Evolutionary conservation across 2,113 vertebrate genomes (phyloP).

Genomic region (Odobenus rosmarus): DNA sequence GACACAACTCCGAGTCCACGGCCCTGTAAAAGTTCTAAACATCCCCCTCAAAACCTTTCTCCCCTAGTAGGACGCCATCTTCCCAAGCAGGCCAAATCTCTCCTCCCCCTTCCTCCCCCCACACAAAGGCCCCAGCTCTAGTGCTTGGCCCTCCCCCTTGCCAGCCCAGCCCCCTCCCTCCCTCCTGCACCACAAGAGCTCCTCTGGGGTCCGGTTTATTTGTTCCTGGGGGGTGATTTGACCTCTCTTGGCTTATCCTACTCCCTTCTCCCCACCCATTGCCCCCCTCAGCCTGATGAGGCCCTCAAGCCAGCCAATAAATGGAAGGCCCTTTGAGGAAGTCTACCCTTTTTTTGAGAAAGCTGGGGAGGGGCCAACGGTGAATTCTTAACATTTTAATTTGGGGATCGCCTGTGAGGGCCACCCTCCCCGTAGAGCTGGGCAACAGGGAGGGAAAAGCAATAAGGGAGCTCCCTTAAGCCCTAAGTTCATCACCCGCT

Average conservation of each 20-base stretch:
- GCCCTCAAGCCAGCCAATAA: constrained; percentile 90
- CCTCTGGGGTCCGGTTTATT: background rate
- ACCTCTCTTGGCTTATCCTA: background rate
- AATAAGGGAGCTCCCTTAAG: background rate
- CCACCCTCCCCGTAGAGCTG: background rate
- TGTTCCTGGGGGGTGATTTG: background rate
- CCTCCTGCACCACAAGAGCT: background rate
- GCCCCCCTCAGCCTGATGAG: constrained; percentile 88
- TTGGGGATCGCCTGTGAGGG: background rate
- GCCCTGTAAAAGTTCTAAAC: background rate
- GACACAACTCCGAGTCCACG: background rate
- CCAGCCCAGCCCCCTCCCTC: background rate
- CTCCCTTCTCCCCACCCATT: background rate
- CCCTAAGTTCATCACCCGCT: background rate
- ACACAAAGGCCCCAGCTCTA: constrained; percentile 88
- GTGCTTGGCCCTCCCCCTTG: fast-evolving
- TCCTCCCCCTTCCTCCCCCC: constrained; percentile 80
- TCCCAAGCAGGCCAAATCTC: background rate
- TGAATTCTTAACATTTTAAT: background rate
- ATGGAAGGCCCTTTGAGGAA: constrained; percentile 62
- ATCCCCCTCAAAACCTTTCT: background rate
- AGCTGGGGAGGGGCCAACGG: background rate
- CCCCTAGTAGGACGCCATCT: background rate
- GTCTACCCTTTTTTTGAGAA: background rate
- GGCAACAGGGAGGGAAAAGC: background rate